Evolutionary conservation across 2,797 vertebrate genomes (phyloP), one percentile per base, ranked within the genome.

Genomic region (Pangasius djambal): DNA sequence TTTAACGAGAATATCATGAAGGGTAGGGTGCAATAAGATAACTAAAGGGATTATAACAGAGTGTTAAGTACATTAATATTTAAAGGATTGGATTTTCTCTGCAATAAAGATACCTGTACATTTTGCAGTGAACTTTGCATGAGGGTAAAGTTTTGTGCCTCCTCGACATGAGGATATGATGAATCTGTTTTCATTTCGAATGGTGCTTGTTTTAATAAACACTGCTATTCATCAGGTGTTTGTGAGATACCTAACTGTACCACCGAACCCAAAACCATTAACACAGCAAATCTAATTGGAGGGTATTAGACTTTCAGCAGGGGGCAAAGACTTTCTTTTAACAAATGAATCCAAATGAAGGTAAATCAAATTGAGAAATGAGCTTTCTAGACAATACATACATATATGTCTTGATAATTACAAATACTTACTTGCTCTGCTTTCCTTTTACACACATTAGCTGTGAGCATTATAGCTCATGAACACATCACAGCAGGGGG

Each of bases 81-180:
- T 96, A 95, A 95, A 95, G 95, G 94, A 94, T 92, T 91, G 94
- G 95, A 96, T 95, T 93, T 92, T 97, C 96, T 95, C 96, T 97
- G 97, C 97, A 98, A 98, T 98, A 97, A 98, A 96, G 95, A 96
- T 94, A 95, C 95, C 94, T 97, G 96, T 97, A 97, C 96, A 96
- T 97, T 97, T 97, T 96, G 97, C 96, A 96, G 97, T 97, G 96
- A 96, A 94, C 96, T 96, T 97, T 97, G 97, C 97, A 98, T 98
- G 97, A 97, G 94, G 94, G 95, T 95, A 94, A 94, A 89, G 94
- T 95, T 95, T 96, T 96, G 95, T 95, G 95, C 94, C 93, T 95
- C 95, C 95, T 96, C 95, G 89, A 94, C 94, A 95, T 92, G 94
- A 94, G 93, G 94, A 96, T 94, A 95, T 94, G 94, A 95, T 93